Percentiles rank a stretch among this genome's conserved stretches.
These are phyloP conservation scores for Barbus barbus DNA, from an alignment of 2,113 vertebrate genomes.

Conservation along the genomic window DNA sequence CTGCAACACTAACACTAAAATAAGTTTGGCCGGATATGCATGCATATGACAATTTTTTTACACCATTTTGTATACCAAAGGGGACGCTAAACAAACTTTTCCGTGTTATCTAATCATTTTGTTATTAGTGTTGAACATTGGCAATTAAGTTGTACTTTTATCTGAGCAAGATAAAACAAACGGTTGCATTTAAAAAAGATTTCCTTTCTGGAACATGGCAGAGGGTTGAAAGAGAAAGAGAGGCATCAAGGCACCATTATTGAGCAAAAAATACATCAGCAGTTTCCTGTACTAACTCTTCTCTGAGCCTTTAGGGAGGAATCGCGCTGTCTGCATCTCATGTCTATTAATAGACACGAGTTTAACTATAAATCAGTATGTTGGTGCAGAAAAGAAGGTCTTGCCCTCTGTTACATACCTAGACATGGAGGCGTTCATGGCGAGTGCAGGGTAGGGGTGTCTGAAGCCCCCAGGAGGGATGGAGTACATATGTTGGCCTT, in stretches of 20 bases:
- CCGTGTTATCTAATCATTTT: not conserved
- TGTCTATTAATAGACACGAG: not conserved
- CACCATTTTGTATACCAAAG: not conserved
- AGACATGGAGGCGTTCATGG: slow-evolving; percentile 92
- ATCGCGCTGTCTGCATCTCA: not conserved
- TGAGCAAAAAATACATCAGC: not conserved
- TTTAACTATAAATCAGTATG: not conserved
- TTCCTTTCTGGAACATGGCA: not conserved
- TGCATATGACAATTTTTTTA: too few species aligned
- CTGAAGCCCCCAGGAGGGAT: slow-evolving; percentile 85
- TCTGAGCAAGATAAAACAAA: not conserved
- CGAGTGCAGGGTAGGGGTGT: slow-evolving; percentile 86
- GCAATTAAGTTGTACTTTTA: not conserved
- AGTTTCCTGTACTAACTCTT: slow-evolving; percentile 6
- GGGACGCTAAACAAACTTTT: not conserved
- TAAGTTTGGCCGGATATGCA: not conserved
- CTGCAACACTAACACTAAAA: not conserved
- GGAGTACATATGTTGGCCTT: slow-evolving; percentile 88
- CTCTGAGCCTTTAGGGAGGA: not conserved
- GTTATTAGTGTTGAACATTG: not conserved
- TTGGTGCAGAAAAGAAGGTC: not conserved
- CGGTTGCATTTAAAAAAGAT: not conserved
- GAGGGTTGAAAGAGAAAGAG: not conserved
- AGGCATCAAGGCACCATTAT: not conserved
- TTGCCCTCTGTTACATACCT: slow-evolving; percentile 74